Evolutionary conservation across 2,888 invertebrate species (phyloP).

Genomic region (Gordius sp.): DNA sequence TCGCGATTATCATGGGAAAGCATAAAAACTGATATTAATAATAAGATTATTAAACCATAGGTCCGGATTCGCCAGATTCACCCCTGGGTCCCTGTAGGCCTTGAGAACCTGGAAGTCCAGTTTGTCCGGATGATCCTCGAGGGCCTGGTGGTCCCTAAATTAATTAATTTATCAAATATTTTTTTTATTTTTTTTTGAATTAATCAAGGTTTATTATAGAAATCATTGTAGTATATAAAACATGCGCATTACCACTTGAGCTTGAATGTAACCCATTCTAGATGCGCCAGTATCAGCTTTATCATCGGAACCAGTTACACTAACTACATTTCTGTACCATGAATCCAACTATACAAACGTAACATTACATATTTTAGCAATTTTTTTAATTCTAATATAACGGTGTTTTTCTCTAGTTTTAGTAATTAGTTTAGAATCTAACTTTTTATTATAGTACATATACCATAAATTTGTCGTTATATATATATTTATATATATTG

Average conservation of each 20-base stretch:
- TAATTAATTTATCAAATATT: too few relatives aligned
- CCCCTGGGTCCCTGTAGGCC: conserved; percentile 8
- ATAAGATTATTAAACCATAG: conserved; percentile 5
- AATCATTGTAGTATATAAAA: too few relatives aligned
- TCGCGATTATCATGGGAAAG: too few relatives aligned
- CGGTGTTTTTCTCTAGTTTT: too few relatives aligned
- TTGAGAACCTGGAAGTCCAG: neutral
- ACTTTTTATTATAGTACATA: too few relatives aligned
- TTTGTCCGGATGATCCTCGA: conserved; percentile 1
- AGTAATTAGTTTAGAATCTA: too few relatives aligned
- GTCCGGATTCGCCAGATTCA: conserved; percentile 7
- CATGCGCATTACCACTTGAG: conserved; percentile 13
- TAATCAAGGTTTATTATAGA: too few relatives aligned
- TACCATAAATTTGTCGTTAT: too few relatives aligned
- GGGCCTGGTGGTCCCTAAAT: conserved; percentile 10
- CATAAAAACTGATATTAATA: neutral
- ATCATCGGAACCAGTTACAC: conserved; percentile 4
- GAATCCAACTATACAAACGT: neutral
- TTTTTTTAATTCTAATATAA: too few relatives aligned
- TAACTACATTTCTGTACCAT: conserved; percentile 8
- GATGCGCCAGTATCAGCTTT: conserved; percentile 3
- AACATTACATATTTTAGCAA: too few relatives aligned
- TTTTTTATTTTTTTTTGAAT: too few relatives aligned
- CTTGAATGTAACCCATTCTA: conserved; percentile 10
- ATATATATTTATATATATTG: too few relatives aligned